Evolutionary conservation across 2,797 vertebrate species (phyloP), one percentile per base, ranked within the genome.

Genomic region (Helostoma temminkii): DNA sequence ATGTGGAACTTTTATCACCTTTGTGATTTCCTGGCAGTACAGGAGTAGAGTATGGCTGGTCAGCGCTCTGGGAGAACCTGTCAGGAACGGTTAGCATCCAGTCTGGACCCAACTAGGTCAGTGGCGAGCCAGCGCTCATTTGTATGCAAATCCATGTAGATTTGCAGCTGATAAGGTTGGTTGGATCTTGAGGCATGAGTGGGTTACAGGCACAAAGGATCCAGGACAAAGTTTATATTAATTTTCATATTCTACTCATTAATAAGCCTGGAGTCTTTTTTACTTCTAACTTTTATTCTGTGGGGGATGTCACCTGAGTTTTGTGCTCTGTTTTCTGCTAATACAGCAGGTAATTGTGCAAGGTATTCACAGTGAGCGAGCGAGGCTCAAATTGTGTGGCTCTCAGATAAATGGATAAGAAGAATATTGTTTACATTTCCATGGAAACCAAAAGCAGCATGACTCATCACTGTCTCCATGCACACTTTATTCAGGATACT

Each of bases 91-190:
- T 91, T 87, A 90, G 66, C 80, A 58, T 91, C 82, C 70, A 55
- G 81, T 83, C 70, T 71, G 76, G 75, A 70, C 79, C 83, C 82
- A 91, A 89, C 78, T 93, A 83, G 91, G 89, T 90, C 89, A 91
- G 83, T 76, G 84, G 85, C 15, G 67, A 86, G 85, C 83, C 73
- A 63, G 85, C 65, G 81, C 84, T 89, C 87, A 92, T 93, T 91
- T 90, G 76, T 91, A 93, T 93, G 91, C 90, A 93, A 91, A 93
- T 92, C 79, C 78, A 90, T 90, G 91, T 88, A 92, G 89, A 92
- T 91, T 86, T 87, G 78, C 80, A 71, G 79, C 83, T 91, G 91
- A 89, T 91, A 90, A 91, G 90, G 88, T 88, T 90, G 88, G 85
- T 80, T 77, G 85, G 84, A 81, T 88, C 88, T 88, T 73, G 78